A percentile compares a stretch with the other conserved stretches of the same genome.
These are phyloP conservation scores for Heterodera filipjevi DNA, from an alignment of 2,888 invertebrate species.

Conservation along the genomic window DNA sequence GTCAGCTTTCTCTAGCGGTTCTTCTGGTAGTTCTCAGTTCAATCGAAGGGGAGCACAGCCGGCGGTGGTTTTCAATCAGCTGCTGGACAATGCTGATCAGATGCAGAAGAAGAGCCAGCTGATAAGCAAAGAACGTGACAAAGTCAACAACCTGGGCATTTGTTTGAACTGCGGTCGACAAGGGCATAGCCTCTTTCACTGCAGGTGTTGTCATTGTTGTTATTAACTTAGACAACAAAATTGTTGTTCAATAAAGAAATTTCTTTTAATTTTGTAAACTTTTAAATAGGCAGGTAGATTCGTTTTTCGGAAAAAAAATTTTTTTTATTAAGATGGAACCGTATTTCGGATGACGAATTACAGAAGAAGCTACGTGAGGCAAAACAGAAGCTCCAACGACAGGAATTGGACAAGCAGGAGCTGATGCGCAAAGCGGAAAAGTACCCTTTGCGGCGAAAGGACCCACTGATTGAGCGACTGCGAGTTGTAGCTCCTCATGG, in stretches of 20 bases:
- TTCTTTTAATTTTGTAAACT: too few species aligned
- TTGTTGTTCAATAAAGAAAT: too few species aligned
- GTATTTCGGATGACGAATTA: slow-evolving; percentile 30
- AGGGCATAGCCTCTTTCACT: slow-evolving; percentile 17
- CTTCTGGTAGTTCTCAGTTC: not conserved
- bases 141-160: slow-evolving; percentile 6
- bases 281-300: too few species aligned
- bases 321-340: not conserved
- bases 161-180: slow-evolving; percentile 22
- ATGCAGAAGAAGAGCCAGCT: not conserved
- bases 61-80: not conserved
- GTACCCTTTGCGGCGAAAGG: slow-evolving; percentile 21
- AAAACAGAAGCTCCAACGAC: slow-evolving; percentile 2
- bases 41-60: not conserved
- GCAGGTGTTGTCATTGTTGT: slow-evolving; percentile 15
- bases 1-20: not conserved
- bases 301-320: too few species aligned
- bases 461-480: slow-evolving; percentile 28
- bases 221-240: too few species aligned
- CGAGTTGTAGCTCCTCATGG: slow-evolving; percentile 27
- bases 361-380: slow-evolving; percentile 30
- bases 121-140: not conserved
- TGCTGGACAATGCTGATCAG: not conserved
- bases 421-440: slow-evolving; percentile 27
- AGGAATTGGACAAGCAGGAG: slow-evolving; percentile 11